phyloP scores from a whole-genome alignment of 2,888 invertebrate species.

The Pristionchus mayeri region DNA sequence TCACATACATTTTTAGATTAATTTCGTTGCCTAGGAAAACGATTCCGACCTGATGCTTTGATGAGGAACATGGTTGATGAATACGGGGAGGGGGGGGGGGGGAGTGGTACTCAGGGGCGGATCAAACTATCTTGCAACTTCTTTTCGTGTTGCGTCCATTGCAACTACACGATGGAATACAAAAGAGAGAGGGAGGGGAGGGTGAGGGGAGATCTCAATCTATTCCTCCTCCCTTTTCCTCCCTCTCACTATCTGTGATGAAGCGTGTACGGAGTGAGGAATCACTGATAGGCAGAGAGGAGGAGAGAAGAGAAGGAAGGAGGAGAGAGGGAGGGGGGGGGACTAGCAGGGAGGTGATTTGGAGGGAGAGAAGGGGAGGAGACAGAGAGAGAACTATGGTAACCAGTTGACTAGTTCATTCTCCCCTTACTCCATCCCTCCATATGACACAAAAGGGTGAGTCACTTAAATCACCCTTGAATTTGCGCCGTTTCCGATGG shows the following conservation, averaged over 20 bases:
- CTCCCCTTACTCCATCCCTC: not conserved
- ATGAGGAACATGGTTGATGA: conserved; percentile 43
- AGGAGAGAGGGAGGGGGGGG: not conserved
- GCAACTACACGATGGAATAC: conserved; percentile 10
- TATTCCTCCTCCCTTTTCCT: not conserved
- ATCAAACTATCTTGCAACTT: not conserved
- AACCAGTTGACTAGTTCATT: conserved; percentile 6
- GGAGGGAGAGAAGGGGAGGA: not conserved
- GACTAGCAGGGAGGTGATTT: not conserved
- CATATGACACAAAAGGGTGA: conserved; percentile 4
- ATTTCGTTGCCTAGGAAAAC: not conserved
- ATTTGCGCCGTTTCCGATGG: not conserved
- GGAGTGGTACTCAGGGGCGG: not conserved
- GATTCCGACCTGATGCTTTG: conserved; percentile 42
- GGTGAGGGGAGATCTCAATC: conserved; percentile 6
- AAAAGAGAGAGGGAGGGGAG: conserved; percentile 1
- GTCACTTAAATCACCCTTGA: not conserved
- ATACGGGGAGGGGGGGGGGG: too few species aligned
- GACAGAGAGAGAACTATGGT: conserved; percentile 23
- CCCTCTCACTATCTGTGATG: conserved; percentile 9
- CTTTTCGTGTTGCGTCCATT: not conserved
- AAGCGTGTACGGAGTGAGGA: conserved; percentile 24
- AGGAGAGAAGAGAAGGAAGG: not conserved
- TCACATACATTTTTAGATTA: not conserved
- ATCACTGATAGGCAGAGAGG: not conserved